These are phyloP conservation scores for Sphaerophoria taeniata DNA, from an alignment of 2,888 invertebrate genomes.

Conservation along the genomic window DNA sequence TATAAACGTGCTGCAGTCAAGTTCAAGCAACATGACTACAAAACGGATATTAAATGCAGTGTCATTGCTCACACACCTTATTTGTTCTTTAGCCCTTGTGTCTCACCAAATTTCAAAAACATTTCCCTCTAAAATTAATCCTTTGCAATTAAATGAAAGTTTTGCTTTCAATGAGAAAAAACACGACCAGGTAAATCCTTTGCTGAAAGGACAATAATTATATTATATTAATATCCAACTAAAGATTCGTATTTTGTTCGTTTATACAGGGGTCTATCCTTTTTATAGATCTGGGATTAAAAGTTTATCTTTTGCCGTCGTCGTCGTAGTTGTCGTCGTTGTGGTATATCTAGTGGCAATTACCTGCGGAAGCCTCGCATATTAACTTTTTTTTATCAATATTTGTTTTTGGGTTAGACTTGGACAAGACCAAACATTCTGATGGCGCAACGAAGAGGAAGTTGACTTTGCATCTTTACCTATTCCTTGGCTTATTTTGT, in stretches of 20 bases:
- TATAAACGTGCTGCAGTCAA: slow-evolving; percentile 27
- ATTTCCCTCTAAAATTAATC: neutral
- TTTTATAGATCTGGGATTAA: too few relatives aligned
- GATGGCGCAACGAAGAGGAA: slow-evolving; percentile 8
- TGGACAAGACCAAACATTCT: neutral
- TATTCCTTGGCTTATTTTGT: neutral
- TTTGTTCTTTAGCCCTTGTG: slow-evolving; percentile 52
- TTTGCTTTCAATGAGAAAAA: neutral
- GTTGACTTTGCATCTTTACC: neutral
- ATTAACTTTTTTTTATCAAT: slow-evolving; percentile 24
- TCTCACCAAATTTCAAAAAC: too few relatives aligned
- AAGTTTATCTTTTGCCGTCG: slow-evolving; percentile 56
- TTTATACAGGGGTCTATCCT: too few relatives aligned
- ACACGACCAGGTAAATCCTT: neutral
- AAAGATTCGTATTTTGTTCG: too few relatives aligned
- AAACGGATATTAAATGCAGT: slow-evolving; percentile 60
- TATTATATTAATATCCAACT: too few relatives aligned
- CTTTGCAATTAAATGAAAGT: slow-evolving; percentile 29
- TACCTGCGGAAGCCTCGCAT: slow-evolving; percentile 43
- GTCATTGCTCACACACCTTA: slow-evolving; percentile 29
- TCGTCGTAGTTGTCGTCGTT: slow-evolving; percentile 27
- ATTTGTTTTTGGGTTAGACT: too few relatives aligned
- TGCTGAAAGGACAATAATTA: too few relatives aligned
- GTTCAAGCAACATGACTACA: slow-evolving; percentile 44
- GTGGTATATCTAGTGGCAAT: slow-evolving; percentile 62